Evolutionary conservation across 64 coral and sea anemone genomes (phyloP).

Genomic region (Stylophora pistillata): DNA sequence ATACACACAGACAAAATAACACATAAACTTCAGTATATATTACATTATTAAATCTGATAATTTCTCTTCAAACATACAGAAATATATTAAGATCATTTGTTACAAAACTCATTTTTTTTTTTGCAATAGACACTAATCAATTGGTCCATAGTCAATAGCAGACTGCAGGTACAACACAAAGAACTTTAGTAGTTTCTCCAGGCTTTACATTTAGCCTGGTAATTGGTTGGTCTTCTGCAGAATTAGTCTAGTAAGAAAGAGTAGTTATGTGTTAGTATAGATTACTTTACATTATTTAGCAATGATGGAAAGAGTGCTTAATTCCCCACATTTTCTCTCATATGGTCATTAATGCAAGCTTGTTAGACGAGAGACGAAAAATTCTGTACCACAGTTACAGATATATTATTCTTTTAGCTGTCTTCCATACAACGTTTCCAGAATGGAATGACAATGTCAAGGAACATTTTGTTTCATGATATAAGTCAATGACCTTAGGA

Average conservation of each 20-base stretch:
- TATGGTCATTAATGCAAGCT: background rate
- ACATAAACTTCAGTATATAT: conserved; percentile 50
- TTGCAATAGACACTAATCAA: background rate
- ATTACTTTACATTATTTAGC: background rate
- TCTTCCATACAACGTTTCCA: too few relatives aligned
- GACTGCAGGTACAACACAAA: conserved; percentile 1
- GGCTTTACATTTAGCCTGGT: conserved; percentile 27
- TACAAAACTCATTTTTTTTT: conserved; percentile 71
- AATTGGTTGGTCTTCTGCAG: conserved; percentile 22
- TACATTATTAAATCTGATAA: conserved; percentile 50
- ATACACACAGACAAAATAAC: background rate
- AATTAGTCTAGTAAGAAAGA: conserved; percentile 43
- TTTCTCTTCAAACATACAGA: conserved; percentile 57
- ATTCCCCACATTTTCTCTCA: background rate
- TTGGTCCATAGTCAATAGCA: conserved; percentile 9
- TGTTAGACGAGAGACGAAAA: background rate
- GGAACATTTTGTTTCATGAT: too few relatives aligned
- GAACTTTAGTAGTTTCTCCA: background rate
- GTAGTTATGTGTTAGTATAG: conserved; percentile 33
- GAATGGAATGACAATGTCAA: too few relatives aligned
- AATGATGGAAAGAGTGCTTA: background rate
- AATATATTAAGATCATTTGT: conserved; percentile 71
- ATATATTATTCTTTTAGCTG: too few relatives aligned
- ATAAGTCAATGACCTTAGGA: too few relatives aligned
- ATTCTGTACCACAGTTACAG: too few relatives aligned